Evolutionary conservation across 2,113 vertebrate genomes (phyloP), one percentile per base, ranked within the genome.

Genomic region (Smithornis capensis): DNA sequence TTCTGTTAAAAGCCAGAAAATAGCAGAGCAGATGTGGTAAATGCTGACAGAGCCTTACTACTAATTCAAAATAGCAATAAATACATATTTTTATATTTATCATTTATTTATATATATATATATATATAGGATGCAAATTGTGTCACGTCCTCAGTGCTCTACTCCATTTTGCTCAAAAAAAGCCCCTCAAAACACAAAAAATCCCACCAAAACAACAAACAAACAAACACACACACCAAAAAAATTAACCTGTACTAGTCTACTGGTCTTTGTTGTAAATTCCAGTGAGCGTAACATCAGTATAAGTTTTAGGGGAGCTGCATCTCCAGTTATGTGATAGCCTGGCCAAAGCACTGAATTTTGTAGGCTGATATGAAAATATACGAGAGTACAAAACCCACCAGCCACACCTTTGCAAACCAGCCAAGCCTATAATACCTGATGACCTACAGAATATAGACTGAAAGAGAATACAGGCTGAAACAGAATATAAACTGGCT

Each of bases 351-450:
- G 37, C 45, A 35, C 12, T 35, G 37, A 37, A 4, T 49, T 73
- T 50, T 79, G 28, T 33, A 49, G 38, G 33, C 14, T 71, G 62
- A 71, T 64, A 17, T 9, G n/a, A 73, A 92, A 47, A 62, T 15
- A 31, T 0, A 0, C 19, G 73, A 56, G 25, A 7, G 9, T 77
- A 50, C n/a, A 53, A 82, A 84, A 47, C 2, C 7, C 1, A 0
- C 33, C 69, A 25, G 17, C 29, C 44, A 44, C 15, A 52, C 15
- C 13, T 49, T 45, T 57, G 24, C 40, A 40, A 19, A 23, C 4
- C 25, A 76, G 12, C 37, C 59, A 45, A 57, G 17, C 28, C 62
- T 53, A 13, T 49, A 63, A 69, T 19, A 74, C 28, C 18, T 84
- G n/a, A 40, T 47, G 59, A 55, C 7, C 4, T 40, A 65, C 14